Percentiles rank a stretch among this genome's conserved stretches.
These are phyloP conservation scores for Cyclopterus lumpus DNA, from an alignment of 2,797 vertebrate genomes.

Conservation along the genomic window DNA sequence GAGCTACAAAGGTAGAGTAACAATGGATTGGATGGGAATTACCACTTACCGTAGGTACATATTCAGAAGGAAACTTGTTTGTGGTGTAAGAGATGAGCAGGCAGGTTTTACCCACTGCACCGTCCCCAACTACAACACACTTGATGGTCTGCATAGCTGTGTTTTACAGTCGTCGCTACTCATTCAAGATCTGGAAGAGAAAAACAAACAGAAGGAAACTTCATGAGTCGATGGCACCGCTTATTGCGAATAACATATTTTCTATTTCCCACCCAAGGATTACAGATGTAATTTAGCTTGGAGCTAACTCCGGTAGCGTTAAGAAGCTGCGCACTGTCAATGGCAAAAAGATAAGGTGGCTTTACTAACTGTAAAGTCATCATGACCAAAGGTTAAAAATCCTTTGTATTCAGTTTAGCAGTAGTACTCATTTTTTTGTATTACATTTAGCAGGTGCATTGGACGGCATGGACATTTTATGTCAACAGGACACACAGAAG, in stretches of 20 bases:
- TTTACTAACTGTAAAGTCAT: not conserved
- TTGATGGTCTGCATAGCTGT: conserved; percentile 89
- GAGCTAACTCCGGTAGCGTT: not conserved
- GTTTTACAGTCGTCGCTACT: conserved; percentile 74
- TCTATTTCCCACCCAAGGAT: not conserved
- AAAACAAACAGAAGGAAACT: conserved; percentile 2
- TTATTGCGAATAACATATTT: not conserved
- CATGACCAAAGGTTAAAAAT: too few species aligned
- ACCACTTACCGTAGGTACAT: conserved; percentile 86
- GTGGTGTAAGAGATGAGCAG: conserved; percentile 89
- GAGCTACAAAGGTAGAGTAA: not conserved
- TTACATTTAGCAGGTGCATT: not conserved
- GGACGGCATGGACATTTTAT: not conserved
- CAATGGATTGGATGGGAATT: not conserved
- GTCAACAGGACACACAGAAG: not conserved
- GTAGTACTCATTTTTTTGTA: too few species aligned
- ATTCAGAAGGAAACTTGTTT: conserved; percentile 89
- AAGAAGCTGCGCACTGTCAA: not conserved
- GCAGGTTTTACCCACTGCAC: conserved; percentile 89
- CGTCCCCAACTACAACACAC: conserved; percentile 87
- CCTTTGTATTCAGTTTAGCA: not conserved
- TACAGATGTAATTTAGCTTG: not conserved
- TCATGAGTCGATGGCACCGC: not conserved
- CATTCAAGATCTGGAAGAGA: conserved; percentile 83
- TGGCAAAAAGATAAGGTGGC: not conserved